Evolutionary conservation across 2,888 invertebrate genomes (phyloP), one percentile per base, ranked within the genome.

Genomic region (Cosmia trapezina): DNA sequence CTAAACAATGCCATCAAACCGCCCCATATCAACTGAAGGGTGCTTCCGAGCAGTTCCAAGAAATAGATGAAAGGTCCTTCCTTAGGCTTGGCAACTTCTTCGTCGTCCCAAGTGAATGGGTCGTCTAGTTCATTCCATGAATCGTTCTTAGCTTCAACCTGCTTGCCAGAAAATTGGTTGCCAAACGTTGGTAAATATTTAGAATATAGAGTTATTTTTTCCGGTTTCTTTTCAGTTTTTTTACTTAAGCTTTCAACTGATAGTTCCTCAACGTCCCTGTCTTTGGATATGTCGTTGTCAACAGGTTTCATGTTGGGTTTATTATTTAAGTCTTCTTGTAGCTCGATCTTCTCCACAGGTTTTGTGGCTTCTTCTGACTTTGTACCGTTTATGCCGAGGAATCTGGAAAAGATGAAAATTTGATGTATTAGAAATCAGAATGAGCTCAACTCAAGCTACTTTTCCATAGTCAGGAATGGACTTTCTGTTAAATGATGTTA

Each of bases 241-340:
- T 86, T 90, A 0, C 6, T 51, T 1, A 90, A 33, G 0, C 89
- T 91, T 54, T 94, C 94, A 0, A 84, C 79, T 0, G 95, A 93
- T 0, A 96, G 73, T 78, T 95, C 95, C 83, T 96, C 96, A 0
- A 94, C 90, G 49, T 95, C 96, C 79, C 93, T 89, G 2, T 86
- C 87, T 11, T 82, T 81, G 0, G 87, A 83, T 22, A 93, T 91
- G 43, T 92, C 89, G 81, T 95, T 95, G 78, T 89, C 89, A 0
- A 92, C 70, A 0, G 92, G 91, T 22, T 88, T 86, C 9, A 90
- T 76, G 0, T 86, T 87, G 0, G 86, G 66, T 62, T 90, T 92
- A 2, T 85, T 87, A 0, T 70, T 67, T 0, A 90, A 83, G 54
- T 91, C 90, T 0, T 93, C 93, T 1, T 93, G 80, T 0, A 93